Evolutionary conservation across 2,113 vertebrate species (phyloP), one percentile per base, ranked within the genome.

Genomic region (Zosterops borbonicus): DNA sequence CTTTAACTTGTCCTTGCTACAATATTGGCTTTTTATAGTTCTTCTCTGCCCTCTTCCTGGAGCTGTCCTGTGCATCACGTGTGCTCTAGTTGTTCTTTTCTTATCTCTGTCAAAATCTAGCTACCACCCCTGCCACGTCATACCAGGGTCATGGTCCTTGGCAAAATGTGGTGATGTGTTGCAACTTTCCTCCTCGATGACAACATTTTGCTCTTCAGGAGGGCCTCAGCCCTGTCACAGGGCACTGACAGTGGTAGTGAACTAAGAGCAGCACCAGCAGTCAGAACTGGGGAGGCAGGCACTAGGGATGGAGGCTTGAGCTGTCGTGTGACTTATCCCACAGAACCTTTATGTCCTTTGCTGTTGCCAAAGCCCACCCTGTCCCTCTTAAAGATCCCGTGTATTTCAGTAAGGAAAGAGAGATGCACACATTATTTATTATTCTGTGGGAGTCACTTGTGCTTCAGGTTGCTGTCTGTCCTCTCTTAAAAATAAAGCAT

Each of bases 51-150:
- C 42, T 89, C 21, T 92, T 92, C 33, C 35, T 89, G 37, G 59
- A 46, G 69, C 69, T 91, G 56, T 68, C 62, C 35, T 46, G 16
- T 7, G 1, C 31, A 47, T 77, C 59, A 50, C 3, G 0, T 79
- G 89, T 80, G 49, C 59, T 85, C 9, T 79, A 44, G 55, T 49
- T 79, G 56, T 37, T 90, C 59, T 60, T 75, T 77, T 49, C 60
- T 91, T 95, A 88, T 91, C 93, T 94, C 35, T 91, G 46, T 80
- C 75, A 52, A 85, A 94, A 93, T 55, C 50, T 59, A 90, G 24
- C 71, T 83, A 12, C 90, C 42, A 41, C 76, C 53, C 59, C 59
- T 92, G 85, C 70, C 85, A 83, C 29, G 0, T 96, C 47, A 22
- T 23, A 50, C 37, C 46, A 27, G 56, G 75, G 59, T 94, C 90